Percentiles rank a stretch among this genome's conserved stretches.
Conservation (phyloP, 2,888 invertebrate species). For the Zaprionus obscuricornis region DNA sequence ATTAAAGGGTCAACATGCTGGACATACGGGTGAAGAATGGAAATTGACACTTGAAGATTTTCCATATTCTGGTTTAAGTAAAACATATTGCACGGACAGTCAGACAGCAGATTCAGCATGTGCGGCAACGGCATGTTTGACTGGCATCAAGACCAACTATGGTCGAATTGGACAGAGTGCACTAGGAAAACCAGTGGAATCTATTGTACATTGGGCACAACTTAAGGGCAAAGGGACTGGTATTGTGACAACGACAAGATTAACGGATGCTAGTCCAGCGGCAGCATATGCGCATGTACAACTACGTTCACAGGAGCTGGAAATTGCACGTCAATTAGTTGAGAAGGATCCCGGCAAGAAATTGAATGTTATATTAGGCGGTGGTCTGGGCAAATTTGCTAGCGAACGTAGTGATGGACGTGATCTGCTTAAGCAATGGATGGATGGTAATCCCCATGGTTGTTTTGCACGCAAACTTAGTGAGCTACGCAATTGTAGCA, state of each 20-base stretch:
- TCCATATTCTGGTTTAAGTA: constrained; percentile 86
- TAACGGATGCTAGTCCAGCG: constrained; percentile 92
- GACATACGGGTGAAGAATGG: constrained; percentile 86
- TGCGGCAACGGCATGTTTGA: constrained; percentile 81
- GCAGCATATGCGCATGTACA: constrained; percentile 86
- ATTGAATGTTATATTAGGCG: constrained; percentile 90
- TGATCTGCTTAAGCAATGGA: constrained; percentile 83
- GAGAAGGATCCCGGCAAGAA: constrained; percentile 87
- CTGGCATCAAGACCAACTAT: constrained; percentile 89
- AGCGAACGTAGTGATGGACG: constrained; percentile 66
- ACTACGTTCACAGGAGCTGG: constrained; percentile 89
- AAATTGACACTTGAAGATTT: constrained; percentile 86
- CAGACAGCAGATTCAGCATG: constrained; percentile 89
- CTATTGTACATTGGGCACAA: constrained; percentile 89
- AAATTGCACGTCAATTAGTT: constrained; percentile 90
- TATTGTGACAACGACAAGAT: constrained; percentile 90
- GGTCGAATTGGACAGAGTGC: constrained; percentile 89
- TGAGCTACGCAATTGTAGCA: constrained; percentile 84
- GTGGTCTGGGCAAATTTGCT: constrained; percentile 89
- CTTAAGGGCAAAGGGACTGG: constrained; percentile 86
- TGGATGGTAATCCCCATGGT: constrained; percentile 84
- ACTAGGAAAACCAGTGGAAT: constrained; percentile 86
- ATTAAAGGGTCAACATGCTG: constrained; percentile 86
- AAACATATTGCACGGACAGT: constrained; percentile 75
- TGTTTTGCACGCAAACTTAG: constrained; percentile 86